A percentile compares a stretch with the other conserved stretches of the same genome.
Conservation (phyloP, 2,797 vertebrate species). For the Staurois parvus region DNA sequence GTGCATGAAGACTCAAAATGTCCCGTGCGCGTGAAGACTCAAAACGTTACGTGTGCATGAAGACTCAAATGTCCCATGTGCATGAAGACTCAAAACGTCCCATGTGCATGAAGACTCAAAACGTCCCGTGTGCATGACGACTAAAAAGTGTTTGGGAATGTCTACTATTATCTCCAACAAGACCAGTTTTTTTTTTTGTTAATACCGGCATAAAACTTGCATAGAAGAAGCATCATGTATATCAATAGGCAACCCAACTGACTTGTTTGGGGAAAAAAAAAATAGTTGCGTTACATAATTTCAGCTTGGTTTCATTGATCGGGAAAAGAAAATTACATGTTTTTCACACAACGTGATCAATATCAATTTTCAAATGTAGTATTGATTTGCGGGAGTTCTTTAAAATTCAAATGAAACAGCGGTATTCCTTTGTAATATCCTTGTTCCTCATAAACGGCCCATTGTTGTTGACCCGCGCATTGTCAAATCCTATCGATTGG, state of each 20-base stretch:
- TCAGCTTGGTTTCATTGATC: constrained; percentile 64
- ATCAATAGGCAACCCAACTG: constrained; percentile 56
- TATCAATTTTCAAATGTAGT: constrained; percentile 78
- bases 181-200: neutral
- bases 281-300: constrained; percentile 64
- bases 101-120: too few species aligned
- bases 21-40: too few species aligned
- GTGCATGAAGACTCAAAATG: too few species aligned
- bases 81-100: too few species aligned
- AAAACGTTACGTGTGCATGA: too few species aligned
- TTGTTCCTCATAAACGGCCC: constrained; percentile 69
- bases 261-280: constrained; percentile 50
- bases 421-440: constrained; percentile 76
- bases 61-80: too few species aligned
- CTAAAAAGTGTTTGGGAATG: neutral
- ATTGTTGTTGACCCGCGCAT: constrained; percentile 72
- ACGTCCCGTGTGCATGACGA: too few species aligned
- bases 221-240: constrained; percentile 1
- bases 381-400: constrained; percentile 75
- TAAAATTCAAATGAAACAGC: constrained; percentile 77
- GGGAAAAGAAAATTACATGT: constrained; percentile 64
- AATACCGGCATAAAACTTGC: neutral
- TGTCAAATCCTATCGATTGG: constrained; percentile 76
- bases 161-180: neutral
- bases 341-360: constrained; percentile 66